phyloP scores from a whole-genome alignment of 2,888 invertebrate genomes.

The Aproaerema taeniolella region DNA sequence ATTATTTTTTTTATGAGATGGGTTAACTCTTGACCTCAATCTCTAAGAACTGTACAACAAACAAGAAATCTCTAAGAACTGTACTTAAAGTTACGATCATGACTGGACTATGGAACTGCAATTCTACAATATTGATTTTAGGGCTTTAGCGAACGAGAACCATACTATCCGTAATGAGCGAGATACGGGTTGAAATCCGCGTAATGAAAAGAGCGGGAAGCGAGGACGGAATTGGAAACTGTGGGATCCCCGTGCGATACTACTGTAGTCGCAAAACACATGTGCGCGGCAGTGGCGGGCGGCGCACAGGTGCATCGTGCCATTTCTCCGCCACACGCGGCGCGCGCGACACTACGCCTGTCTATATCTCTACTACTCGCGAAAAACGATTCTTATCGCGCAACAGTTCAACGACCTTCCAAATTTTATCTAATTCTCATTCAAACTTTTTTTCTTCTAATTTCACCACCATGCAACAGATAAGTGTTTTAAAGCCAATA shows the following conservation, averaged over 20 bases:
- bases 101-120: too few relatives aligned
- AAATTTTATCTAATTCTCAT: not conserved
- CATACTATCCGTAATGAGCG: not conserved
- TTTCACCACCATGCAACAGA: constrained; percentile 1
- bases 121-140: too few relatives aligned
- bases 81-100: too few relatives aligned
- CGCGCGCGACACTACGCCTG: constrained; percentile 47
- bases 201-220: too few relatives aligned
- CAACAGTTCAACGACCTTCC: constrained; percentile 6
- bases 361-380: constrained; percentile 30
- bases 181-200: not conserved
- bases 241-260: constrained; percentile 29
- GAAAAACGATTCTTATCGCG: constrained; percentile 8
- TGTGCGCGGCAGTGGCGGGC: constrained; percentile 42
- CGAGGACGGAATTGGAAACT: not conserved
- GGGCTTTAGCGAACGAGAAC: too few relatives aligned
- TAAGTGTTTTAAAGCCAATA: constrained; percentile 5
- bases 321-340: constrained; percentile 67
- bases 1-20: too few relatives aligned
- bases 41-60: too few relatives aligned
- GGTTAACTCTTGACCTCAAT: too few relatives aligned
- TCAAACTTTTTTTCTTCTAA: not conserved
- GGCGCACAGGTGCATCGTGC: constrained; percentile 34
- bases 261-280: not conserved
- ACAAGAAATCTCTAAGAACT: too few relatives aligned